Base-by-base conservation (phyloP, 2,888 invertebrate genomes). In the Amblyjoppa fuscipennis region DNA sequence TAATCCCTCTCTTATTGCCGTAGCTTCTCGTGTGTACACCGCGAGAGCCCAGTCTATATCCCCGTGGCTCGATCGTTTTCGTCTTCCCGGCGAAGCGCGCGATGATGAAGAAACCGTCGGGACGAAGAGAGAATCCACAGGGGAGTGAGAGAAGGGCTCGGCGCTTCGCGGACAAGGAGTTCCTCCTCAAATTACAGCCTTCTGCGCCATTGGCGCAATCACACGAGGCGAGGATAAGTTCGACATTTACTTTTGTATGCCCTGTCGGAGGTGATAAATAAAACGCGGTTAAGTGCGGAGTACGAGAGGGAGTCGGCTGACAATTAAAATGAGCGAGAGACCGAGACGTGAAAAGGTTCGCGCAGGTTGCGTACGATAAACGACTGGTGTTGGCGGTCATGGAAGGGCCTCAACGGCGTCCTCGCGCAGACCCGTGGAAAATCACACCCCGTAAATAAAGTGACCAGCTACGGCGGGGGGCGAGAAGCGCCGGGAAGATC, bases 1-100 rank as follows among this genome's bases (percentile, higher is more conserved):
- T 93, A 93, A 92, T 91, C 92, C 91, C 92, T 91, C 91, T 92
- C 91, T 92, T 92, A 92, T 93, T 93, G 92, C 91, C 89, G 20
- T 11, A 75, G 76, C 45, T 16, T 59, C 59, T 59, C 59, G 71
- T 13, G 38, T 78, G 53, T 56, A 31, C 66, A 20, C 45, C 59
- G 49, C 59, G 49, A 64, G 64, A 69, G 49, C 28, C 74, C 16
- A 13, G 45, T 7, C 20, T 28, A 13, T n/a, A 59, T 59, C 25
- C 25, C 28, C 11, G 4, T 56, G 56, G 56, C 56, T 59, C 59
- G 28, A 59, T 59, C 59, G 59, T 66, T 53, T 59, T 79, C 74
- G 59, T 51, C 38, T 69, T 83, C 1, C 31, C 45, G 41, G 25
- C 5, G 53, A 59, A 25, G 16, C 45, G 34, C 77, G 73, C 28